These are phyloP conservation scores for Chaetodon auriga DNA, from an alignment of 2,113 vertebrate species.

Conservation along the genomic window DNA sequence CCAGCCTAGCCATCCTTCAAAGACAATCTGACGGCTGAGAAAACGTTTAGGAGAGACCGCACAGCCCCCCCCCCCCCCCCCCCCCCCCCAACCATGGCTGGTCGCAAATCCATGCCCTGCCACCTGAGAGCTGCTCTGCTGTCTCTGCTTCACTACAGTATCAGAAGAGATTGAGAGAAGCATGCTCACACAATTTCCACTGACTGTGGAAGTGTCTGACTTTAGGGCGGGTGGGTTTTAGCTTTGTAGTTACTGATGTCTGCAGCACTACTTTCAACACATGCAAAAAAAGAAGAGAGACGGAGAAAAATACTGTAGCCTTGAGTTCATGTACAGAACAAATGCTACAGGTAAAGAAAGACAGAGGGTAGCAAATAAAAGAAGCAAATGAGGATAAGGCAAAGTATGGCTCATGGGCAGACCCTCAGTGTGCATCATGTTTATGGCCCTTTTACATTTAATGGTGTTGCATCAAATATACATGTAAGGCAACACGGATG, in stretches of 20 bases:
- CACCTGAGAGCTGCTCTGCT: constrained; percentile 1
- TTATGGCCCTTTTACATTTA: constrained; percentile 35
- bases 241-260: constrained; percentile 24
- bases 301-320: neutral
- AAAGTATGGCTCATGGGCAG: constrained; percentile 15
- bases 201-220: constrained; percentile 21
- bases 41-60: constrained; percentile 65
- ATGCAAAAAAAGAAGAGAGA: neutral
- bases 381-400: neutral
- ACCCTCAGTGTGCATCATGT: constrained; percentile 29
- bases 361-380: constrained; percentile 1
- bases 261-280: constrained; percentile 16
- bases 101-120: constrained; percentile 19
- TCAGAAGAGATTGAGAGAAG: constrained; percentile 13
- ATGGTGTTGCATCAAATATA: constrained; percentile 14
- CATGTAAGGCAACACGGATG: neutral
- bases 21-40: constrained; percentile 51
- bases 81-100: constrained; percentile 14
- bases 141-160: neutral
- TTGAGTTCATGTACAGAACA: neutral
- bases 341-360: constrained; percentile 6
- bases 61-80: constrained; percentile 23
- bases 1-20: constrained; percentile 52
- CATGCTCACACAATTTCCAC: constrained; percentile 21
- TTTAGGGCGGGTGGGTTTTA: constrained; percentile 1